A percentile compares a stretch with the other conserved stretches of the same genome.
These are phyloP conservation scores for Grammomys surdaster DNA, from an alignment of 2,113 vertebrate genomes.

Conservation along the genomic window DNA sequence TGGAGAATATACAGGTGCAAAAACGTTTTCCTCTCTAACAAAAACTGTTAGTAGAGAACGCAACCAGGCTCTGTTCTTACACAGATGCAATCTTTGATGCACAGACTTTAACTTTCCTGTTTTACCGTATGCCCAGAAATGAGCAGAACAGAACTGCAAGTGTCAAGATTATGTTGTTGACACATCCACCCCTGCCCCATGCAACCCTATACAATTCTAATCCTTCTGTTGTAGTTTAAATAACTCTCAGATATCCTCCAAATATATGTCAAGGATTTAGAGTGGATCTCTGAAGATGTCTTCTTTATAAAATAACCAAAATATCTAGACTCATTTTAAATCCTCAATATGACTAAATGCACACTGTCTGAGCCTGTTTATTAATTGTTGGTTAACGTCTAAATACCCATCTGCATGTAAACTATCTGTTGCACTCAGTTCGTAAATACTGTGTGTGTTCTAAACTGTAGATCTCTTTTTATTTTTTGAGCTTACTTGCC, in stretches of 20 bases:
- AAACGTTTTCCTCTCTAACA: neutral
- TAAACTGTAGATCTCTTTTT: neutral
- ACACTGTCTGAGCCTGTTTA: neutral
- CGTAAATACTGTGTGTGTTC: neutral
- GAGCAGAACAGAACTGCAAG: neutral
- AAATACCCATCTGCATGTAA: neutral
- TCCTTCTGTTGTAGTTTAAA: neutral
- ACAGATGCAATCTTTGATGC: neutral
- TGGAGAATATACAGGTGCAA: conserved; percentile 7
- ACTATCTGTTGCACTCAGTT: neutral
- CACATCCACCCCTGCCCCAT: neutral
- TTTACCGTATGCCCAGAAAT: conserved; percentile 20
- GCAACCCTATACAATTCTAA: no score
- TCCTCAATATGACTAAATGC: neutral
- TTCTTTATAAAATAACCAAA: conserved; percentile 12
- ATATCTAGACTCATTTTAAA: neutral
- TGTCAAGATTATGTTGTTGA: neutral
- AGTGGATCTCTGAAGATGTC: neutral
- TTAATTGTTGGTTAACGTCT: neutral
- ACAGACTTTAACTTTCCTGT: neutral
- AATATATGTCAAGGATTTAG: neutral
- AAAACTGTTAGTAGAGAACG: conserved; percentile 6
- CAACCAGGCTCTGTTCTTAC: neutral
- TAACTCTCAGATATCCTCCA: neutral
- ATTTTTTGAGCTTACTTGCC: neutral